Evolutionary conservation across 2,888 invertebrate species (phyloP).

Genomic region (Troides helena): DNA sequence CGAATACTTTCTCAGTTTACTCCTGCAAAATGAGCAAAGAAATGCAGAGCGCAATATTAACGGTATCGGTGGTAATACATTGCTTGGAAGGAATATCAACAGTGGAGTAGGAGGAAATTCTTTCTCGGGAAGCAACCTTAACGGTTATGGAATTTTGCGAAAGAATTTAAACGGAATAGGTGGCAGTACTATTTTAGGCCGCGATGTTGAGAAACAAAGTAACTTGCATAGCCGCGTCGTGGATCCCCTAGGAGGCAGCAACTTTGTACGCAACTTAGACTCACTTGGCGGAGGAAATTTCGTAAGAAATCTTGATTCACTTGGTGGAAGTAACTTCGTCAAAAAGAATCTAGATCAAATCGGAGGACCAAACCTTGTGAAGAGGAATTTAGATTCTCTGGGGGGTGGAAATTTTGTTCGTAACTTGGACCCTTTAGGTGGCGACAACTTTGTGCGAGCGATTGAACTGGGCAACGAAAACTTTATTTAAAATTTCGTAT

Average conservation of each 20-base stretch:
- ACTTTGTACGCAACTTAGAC: constrained; percentile 65
- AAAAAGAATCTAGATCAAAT: constrained; percentile 68
- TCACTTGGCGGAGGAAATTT: constrained; percentile 71
- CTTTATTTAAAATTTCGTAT: constrained; percentile 50
- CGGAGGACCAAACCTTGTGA: constrained; percentile 67
- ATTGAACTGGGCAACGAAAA: constrained; percentile 67
- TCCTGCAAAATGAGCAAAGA: constrained; percentile 52
- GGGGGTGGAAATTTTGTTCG: constrained; percentile 72
- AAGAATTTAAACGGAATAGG: constrained; percentile 37
- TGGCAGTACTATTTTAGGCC: constrained; percentile 37
- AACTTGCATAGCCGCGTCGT: constrained; percentile 41
- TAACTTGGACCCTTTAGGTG: constrained; percentile 73
- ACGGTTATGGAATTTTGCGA: constrained; percentile 43
- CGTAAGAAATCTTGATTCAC: constrained; percentile 63
- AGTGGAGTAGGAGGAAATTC: constrained; percentile 44
- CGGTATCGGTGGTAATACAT: constrained; percentile 42
- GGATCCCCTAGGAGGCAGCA: constrained; percentile 61
- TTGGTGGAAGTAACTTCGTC: constrained; percentile 71
- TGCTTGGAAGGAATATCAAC: constrained; percentile 47
- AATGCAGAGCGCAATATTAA: constrained; percentile 44
- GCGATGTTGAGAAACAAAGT: constrained; percentile 35
- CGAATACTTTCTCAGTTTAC: constrained; percentile 58
- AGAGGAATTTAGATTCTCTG: constrained; percentile 64
- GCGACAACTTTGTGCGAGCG: constrained; percentile 71
- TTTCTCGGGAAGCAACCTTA: constrained; percentile 47